These are phyloP conservation scores for Orthonychiurus folsomi DNA, from an alignment of 2,888 invertebrate genomes.

Conservation along the genomic window DNA sequence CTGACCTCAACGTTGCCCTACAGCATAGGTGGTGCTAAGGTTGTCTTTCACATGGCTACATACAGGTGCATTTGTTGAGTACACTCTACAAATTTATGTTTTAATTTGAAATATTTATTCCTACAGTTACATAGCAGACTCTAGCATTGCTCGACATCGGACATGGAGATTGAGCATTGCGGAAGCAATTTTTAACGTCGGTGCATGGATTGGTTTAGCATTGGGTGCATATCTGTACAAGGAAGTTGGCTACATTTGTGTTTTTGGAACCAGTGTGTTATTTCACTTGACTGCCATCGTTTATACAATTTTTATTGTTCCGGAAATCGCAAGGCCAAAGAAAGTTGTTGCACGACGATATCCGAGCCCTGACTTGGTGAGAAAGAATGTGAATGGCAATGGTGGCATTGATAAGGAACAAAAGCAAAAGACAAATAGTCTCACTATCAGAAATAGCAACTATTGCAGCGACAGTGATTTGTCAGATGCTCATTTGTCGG, in stretches of 20 bases:
- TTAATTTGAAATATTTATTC: no score
- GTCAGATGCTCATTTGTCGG: background rate
- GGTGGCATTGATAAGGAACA: slow-evolving; percentile 28
- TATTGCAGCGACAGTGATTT: background rate
- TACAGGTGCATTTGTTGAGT: slow-evolving; percentile 16
- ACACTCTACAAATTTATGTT: no score
- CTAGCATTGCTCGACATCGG: slow-evolving; percentile 28
- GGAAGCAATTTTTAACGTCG: slow-evolving; percentile 27
- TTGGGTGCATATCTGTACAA: slow-evolving; percentile 29
- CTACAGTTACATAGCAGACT: slow-evolving; percentile 30
- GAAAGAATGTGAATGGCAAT: slow-evolving; percentile 20
- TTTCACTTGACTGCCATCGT: slow-evolving; percentile 29
- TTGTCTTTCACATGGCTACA: slow-evolving; percentile 33
- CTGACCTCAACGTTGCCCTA: slow-evolving; percentile 31
- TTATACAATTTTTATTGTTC: slow-evolving; percentile 26
- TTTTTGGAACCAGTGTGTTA: slow-evolving; percentile 25
- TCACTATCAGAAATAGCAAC: background rate
- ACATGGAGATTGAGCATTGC: slow-evolving; percentile 33
- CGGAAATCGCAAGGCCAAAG: slow-evolving; percentile 29
- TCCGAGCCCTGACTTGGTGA: slow-evolving; percentile 21
- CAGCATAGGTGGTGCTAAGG: slow-evolving; percentile 30
- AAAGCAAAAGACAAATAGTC: slow-evolving; percentile 6
- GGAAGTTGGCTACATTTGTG: slow-evolving; percentile 28
- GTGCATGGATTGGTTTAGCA: slow-evolving; percentile 17
- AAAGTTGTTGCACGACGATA: slow-evolving; percentile 14